Percentiles rank a stretch among this genome's conserved stretches.
These are phyloP conservation scores for Zaprionus tsacasi DNA, from an alignment of 1,140 invertebrate genomes.

Conservation along the genomic window DNA sequence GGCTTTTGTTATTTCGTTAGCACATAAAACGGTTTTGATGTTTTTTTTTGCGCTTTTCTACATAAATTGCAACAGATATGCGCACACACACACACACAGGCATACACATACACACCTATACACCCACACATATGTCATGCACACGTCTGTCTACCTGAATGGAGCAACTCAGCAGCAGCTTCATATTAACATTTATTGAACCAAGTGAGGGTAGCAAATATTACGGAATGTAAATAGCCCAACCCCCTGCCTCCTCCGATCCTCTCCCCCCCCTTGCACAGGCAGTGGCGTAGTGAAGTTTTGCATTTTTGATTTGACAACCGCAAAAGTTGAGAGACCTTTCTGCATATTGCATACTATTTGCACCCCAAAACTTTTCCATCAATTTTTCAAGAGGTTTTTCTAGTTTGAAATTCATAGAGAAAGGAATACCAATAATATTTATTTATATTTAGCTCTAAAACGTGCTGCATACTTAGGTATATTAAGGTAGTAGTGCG, in stretches of 20 bases:
- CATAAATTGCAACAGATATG: slow-evolving; percentile 67
- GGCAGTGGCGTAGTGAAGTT: not conserved
- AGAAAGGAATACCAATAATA: no score
- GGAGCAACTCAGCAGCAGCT: slow-evolving; percentile 29
- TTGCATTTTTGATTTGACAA: slow-evolving; percentile 2
- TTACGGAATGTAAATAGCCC: slow-evolving; percentile 24
- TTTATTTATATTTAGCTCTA: no score
- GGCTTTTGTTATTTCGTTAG: slow-evolving; percentile 77
- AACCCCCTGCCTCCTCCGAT: no score
- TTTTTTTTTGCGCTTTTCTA: slow-evolving; percentile 46
- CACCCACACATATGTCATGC: not conserved
- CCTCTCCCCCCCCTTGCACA: no score
- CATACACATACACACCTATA: not conserved
- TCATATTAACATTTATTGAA: slow-evolving; percentile 51
- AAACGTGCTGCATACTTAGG: no score
- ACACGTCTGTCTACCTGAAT: slow-evolving; percentile 21
- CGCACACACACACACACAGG: slow-evolving; percentile 1
- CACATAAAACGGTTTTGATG: slow-evolving; percentile 71
- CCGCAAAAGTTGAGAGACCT: slow-evolving; percentile 1
- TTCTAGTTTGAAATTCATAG: not conserved
- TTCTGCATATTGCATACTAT: not conserved
- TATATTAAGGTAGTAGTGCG: no score
- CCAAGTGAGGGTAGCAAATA: slow-evolving; percentile 25
- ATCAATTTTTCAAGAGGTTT: not conserved
- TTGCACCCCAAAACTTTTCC: not conserved